Percentiles rank a stretch among this genome's conserved stretches.
phyloP scores from a whole-genome alignment of 2,888 invertebrate species.

The Drosophila ezoana region DNA sequence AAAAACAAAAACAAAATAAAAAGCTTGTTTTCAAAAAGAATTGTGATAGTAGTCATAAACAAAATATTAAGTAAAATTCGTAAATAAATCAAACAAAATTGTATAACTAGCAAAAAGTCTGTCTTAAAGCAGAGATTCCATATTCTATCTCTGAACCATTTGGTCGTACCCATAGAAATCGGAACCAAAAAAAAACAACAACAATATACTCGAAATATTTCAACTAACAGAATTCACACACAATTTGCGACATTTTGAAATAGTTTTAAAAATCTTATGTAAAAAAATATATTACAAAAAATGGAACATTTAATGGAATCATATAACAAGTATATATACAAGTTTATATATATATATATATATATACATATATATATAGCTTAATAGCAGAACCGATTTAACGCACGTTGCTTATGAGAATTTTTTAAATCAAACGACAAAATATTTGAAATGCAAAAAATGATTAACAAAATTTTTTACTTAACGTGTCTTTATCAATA shows the following conservation, averaged over 20 bases:
- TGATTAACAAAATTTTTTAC: constrained; percentile 66
- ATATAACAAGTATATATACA: no score
- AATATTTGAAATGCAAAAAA: constrained; percentile 45
- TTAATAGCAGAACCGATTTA: constrained; percentile 74
- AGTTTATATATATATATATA: constrained; percentile 45
- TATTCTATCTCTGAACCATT: constrained; percentile 18
- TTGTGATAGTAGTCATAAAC: constrained; percentile 79
- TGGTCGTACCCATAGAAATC: constrained; percentile 44
- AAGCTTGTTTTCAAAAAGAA: constrained; percentile 77
- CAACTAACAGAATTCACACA: constrained; percentile 18
- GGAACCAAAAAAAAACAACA: constrained; percentile 28
- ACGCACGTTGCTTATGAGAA: constrained; percentile 80
- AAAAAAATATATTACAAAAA: constrained; percentile 53
- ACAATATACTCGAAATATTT: constrained; percentile 15
- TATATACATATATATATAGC: constrained; percentile 61
- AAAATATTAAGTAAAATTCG: constrained; percentile 67
- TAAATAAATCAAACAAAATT: constrained; percentile 52
- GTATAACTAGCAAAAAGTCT: constrained; percentile 47
- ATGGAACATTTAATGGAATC: constrained; percentile 59
- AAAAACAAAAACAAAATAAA: constrained; percentile 39
- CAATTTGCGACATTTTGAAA: constrained; percentile 65
- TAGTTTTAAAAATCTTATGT: constrained; percentile 74
- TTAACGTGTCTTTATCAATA: constrained; percentile 80
- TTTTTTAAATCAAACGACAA: constrained; percentile 71
- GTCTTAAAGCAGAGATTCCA: constrained; percentile 17